Percentiles rank a stretch among this genome's conserved stretches.
phyloP scores from a whole-genome alignment of 2,888 invertebrate species.

The Drosophila neonasuta region DNA sequence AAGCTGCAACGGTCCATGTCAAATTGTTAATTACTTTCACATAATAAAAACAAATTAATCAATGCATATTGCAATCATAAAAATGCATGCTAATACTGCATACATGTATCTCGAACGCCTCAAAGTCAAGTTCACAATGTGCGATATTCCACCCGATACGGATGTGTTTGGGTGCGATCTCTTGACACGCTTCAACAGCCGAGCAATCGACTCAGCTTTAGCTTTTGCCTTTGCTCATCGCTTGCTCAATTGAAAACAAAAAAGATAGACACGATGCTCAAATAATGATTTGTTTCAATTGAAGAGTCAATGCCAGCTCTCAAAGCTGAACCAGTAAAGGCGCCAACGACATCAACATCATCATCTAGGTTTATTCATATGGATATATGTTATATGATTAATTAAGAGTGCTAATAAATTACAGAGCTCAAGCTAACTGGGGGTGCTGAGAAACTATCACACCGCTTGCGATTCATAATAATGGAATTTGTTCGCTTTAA shows the following conservation, averaged over 20 bases:
- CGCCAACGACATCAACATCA: conserved; percentile 28
- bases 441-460: conserved; percentile 42
- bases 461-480: conserved; percentile 15
- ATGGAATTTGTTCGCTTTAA: conserved; percentile 32
- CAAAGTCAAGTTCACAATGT: conserved; percentile 31
- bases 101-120: conserved; percentile 8
- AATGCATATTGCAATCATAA: conserved; percentile 46
- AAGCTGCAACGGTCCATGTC: conserved; percentile 53
- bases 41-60: conserved; percentile 52
- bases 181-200: conserved; percentile 64
- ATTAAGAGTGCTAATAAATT: conserved; percentile 38
- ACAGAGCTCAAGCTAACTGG: conserved; percentile 36
- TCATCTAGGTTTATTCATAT: conserved; percentile 34
- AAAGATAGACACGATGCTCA: conserved; percentile 62
- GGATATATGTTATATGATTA: conserved; percentile 32
- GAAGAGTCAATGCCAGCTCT: conserved; percentile 68
- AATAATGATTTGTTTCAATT: conserved; percentile 77
- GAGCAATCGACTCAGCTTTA: conserved; percentile 6
- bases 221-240: conserved; percentile 38
- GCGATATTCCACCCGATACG: conserved; percentile 37
- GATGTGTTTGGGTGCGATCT: conserved; percentile 66
- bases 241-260: conserved; percentile 55
- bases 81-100: conserved; percentile 36
- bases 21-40: conserved; percentile 53
- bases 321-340: conserved; percentile 25